phyloP scores from a whole-genome alignment of 1,140 invertebrate species.

The Drosophila takahashii region DNA sequence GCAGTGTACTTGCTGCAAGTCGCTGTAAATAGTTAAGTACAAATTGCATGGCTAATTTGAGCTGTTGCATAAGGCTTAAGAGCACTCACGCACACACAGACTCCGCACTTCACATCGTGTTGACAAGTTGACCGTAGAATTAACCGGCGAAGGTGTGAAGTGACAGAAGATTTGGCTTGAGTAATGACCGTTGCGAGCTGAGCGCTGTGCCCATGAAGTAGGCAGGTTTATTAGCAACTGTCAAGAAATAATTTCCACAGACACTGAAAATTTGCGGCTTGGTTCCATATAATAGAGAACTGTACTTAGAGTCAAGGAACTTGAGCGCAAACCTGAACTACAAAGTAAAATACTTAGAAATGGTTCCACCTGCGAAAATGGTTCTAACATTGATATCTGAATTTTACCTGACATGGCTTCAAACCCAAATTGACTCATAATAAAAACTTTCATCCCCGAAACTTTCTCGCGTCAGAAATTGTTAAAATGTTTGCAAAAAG shows the following conservation, averaged over 20 bases:
- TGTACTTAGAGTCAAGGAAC: conserved; percentile 29
- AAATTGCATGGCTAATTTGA: conserved; percentile 81
- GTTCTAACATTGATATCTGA: neutral
- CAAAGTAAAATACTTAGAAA: conserved; percentile 12
- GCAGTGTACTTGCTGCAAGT: neutral
- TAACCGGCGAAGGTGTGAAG: conserved; percentile 45
- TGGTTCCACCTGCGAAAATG: neutral
- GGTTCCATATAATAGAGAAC: conserved; percentile 6
- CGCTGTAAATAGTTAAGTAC: conserved; percentile 75
- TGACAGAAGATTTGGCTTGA: conserved; percentile 46
- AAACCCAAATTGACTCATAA: neutral
- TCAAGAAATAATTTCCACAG: conserved; percentile 37
- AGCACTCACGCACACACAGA: conserved; percentile 13
- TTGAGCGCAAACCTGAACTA: neutral
- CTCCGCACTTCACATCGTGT: conserved; percentile 7
- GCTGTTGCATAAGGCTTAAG: conserved; percentile 64
- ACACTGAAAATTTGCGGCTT: conserved; percentile 25
- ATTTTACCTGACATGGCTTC: neutral
- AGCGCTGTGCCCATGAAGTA: conserved; percentile 36
- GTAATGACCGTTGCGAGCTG: conserved; percentile 46
- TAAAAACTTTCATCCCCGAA: neutral
- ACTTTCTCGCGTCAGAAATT: neutral
- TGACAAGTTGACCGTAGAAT: conserved; percentile 38
- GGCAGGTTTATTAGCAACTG: conserved; percentile 49
- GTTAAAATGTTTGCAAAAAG: neutral